Evolutionary conservation across 2,797 vertebrate species (phyloP), one percentile per base, ranked within the genome.

Genomic region (Huso huso): DNA sequence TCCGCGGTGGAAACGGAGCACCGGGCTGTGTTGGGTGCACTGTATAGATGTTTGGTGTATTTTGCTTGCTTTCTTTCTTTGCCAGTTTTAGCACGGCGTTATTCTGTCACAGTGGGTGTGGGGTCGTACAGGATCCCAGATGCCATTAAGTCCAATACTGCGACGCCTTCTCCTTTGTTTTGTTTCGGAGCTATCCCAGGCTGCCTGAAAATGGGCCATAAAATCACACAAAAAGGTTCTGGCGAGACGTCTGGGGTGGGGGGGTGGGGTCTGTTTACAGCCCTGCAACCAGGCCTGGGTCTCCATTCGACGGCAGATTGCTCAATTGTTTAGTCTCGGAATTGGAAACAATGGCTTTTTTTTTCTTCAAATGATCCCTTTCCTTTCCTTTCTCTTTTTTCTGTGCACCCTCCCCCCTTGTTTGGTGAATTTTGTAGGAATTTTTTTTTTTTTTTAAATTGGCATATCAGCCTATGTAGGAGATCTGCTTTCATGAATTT

Each of bases 191-290:
- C 76, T 66, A 75, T 85, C 81, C 81, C 82, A 78, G 78, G 73
- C 77, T 69, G 75, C 75, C 82, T 84, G 78, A 85, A 81, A 77
- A 72, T 65, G 69, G 78, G 74, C 75, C 79, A 76, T 78, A 83
- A 87, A 77, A 69, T 70, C 79, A 65, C 80, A 81, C 67, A 81
- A 79, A 72, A 62, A 81, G 77, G 64, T 78, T 81, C 76, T 84
- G 87, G 85, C 84, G 79, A 89, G 89, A 89, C 88, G 84, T 89
- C 84, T 88, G 88, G 78, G 77, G 75, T 23, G 23, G 76, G 78
- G 70, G 78, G 81, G n/a, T n/a, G 82, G 70, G 2, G 23, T 86
- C 77, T 83, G 73, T 87, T 87, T 87, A 84, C 83, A 86, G 74
- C 78, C 70, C 77, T 8, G 67, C 72, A 74, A 70, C 67, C 68